Evolutionary conservation across 2,888 invertebrate species (phyloP), one percentile per base, ranked within the genome.

Genomic region (Acrocera orbiculus): DNA sequence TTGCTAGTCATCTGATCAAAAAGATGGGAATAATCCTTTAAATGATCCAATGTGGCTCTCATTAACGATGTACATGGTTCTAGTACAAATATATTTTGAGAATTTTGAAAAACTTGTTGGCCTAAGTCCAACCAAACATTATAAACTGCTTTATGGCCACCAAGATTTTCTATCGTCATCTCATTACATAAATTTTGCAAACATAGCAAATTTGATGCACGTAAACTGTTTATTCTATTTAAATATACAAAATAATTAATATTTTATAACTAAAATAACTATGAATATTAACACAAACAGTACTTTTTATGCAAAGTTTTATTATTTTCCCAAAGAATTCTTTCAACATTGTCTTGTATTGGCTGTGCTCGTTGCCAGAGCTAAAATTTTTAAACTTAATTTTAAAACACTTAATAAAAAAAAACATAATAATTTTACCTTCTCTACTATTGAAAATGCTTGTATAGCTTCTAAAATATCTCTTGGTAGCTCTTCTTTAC

Each of bases 11-110:
- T 58, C 44, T 69, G 63, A 43, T 58, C 62, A 42, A 73, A 73
- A 26, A 69, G 55, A 4, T 56, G 54, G 28, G 58, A 53, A 3
- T 53, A 51, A 15, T 61, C 54, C 42, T 71, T 71, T 30, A 80
- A 63, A 58, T 73, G 73, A 47, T 76, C 73, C 26, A 79, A 56
- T 2, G 75, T 66, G n/a, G 79, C 75, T 44, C 80, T 66, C 74
- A 81, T 73, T 1, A 76, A 71, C 4, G 77, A 70, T 1, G 78
- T 77, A 3, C 73, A 68, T 1, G 80, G 74, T 50, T 80, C 81
- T 27, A 66, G 60, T 1, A 58, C 46, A 44, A 69, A 66, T 19
- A 7, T 19, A 7, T 19, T 5, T 29, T 63, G 58, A 14, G 53
- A 47, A 17, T 62, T 63, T 46, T 70, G 66, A 36, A 74, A 73